Base-by-base conservation (phyloP, 35 echinoderm and acorn worm genomes). In the Lytechinus pictus region DNA sequence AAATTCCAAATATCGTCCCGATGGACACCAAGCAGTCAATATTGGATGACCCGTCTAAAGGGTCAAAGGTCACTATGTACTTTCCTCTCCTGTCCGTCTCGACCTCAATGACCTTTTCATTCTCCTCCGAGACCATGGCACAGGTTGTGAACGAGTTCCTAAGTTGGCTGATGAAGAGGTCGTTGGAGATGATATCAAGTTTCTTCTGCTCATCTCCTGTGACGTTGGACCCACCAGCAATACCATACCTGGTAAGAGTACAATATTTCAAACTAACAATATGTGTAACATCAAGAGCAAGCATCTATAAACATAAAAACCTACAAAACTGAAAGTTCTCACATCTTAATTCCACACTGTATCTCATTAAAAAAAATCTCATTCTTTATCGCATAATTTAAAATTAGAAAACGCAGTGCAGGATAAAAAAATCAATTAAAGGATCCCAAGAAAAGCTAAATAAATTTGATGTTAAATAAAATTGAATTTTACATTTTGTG, bases 1-100 rank as follows among this genome's bases (percentile, higher is more conserved):
- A 97, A 54, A 99, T 98, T 21, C 97, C 97, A 95, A 98, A 99
- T 27, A 99, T 97, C 9, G 98, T 98, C 29, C 98, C 98, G 91
- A 99, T 99, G 8, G 98, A 99, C 9, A 99, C 98, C 27, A 99
- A 94, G 87, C 98, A 99, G 87, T 99, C 98, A 19, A 99, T 99
- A 53, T 99, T 99, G 4, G 98, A 99, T 27, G 98, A 99, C 52
- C 98, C 98, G 95, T 99, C 98, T 19, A 99, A 66, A 6, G 98
- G 98, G 93, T 99, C 98, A 96, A 99, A 99, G 28, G 97, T 95
- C 10, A 99, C 98, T 13, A 99, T 96, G 91, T 99, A 99, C 95
- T 99, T 99, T 13, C 98, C 98, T 91, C 94, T 54, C 86, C 97
- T 96, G 56, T 96, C 92, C 5, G 94, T 87, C 66, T 99, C 97